Base-by-base conservation (phyloP, 92 coral and sea anemone genomes). In the Epizoanthus illoricatus region DNA sequence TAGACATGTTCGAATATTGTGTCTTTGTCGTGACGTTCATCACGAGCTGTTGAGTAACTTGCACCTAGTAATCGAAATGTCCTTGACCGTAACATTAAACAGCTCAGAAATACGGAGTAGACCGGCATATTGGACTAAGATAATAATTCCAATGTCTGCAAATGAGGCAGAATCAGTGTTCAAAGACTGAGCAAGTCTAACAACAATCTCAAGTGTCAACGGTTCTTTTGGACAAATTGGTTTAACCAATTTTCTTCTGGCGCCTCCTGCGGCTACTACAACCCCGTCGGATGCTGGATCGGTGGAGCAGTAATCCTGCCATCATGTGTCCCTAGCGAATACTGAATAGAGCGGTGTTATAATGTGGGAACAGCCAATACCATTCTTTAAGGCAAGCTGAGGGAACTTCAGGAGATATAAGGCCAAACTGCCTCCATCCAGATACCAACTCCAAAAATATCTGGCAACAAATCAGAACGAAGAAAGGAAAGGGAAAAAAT, bases 231-330 rank as follows among this genome's bases (percentile, higher is more conserved):
- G 52, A 45, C 52, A 6, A 6, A 5, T 45, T 9, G 52, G 52
- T 9, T 4, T 45, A 8, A 9, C 8, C 52, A 45, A 45, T 45
- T 45, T 45, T 45, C 52, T 45, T 8, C 52, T 45, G 52, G 52
- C 52, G 8, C 52, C 6, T 5, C 5, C 52, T 0, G 52, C 52
- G 7, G 21, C 20, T 60, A 5, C 65, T 18, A 60, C 65, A 60
- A 18, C 65, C 65, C 65, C 65, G 65, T 60, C 3, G 85, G 85
- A 19, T 81, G 78, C 11, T 81, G 76, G 11, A 68, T 69, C 8
- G 78, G 85, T 24, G 85, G 58, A 20, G 69, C 49, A n/a, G n/a
- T 17, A 67, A 45, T 21, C 82, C 84, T 8, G 84, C 74, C 17
- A 61, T 11, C 19, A 9, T 33, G 58, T 43, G 84, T 3, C 40